These are phyloP conservation scores for Scaptomyza pallida DNA, from an alignment of 1,140 invertebrate genomes.

Conservation along the genomic window DNA sequence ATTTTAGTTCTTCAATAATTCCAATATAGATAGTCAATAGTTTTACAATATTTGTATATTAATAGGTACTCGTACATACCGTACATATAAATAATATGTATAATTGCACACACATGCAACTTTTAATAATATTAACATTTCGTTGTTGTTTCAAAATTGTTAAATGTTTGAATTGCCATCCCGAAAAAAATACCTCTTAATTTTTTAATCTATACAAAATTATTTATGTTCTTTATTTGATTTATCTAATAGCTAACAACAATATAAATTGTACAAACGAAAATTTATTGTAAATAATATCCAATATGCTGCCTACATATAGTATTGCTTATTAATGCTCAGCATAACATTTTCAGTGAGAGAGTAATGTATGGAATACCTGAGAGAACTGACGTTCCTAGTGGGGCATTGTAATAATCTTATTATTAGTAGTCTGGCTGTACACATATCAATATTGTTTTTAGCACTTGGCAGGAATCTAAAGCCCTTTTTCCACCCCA, in stretches of 20 bases:
- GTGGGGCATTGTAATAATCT: background rate
- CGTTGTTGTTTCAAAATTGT: constrained; percentile 54
- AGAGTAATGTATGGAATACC: constrained; percentile 1
- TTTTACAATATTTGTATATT: constrained; percentile 22
- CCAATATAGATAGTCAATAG: constrained; percentile 13
- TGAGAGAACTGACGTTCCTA: background rate
- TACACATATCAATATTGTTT: constrained; percentile 1
- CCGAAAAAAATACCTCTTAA: constrained; percentile 18
- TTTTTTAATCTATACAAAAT: constrained; percentile 12
- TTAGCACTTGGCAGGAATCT: constrained; percentile 16
- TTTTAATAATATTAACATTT: constrained; percentile 36
- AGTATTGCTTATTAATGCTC: constrained; percentile 76
- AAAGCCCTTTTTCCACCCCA: background rate
- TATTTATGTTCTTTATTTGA: constrained; percentile 8
- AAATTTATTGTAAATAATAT: constrained; percentile 57
- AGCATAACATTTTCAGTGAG: constrained; percentile 44
- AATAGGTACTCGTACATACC: constrained; percentile 5
- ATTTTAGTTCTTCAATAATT: background rate
- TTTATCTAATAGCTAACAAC: constrained; percentile 23
- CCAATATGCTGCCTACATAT: constrained; percentile 36
- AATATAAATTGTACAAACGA: constrained; percentile 10
- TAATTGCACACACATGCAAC: constrained; percentile 36
- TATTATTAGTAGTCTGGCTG: background rate
- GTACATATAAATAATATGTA: background rate
- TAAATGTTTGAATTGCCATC: constrained; percentile 41